Percentiles rank a stretch among this genome's conserved stretches.
phyloP scores from a whole-genome alignment of 2,888 invertebrate genomes.

The Ypsolopha sequella region DNA sequence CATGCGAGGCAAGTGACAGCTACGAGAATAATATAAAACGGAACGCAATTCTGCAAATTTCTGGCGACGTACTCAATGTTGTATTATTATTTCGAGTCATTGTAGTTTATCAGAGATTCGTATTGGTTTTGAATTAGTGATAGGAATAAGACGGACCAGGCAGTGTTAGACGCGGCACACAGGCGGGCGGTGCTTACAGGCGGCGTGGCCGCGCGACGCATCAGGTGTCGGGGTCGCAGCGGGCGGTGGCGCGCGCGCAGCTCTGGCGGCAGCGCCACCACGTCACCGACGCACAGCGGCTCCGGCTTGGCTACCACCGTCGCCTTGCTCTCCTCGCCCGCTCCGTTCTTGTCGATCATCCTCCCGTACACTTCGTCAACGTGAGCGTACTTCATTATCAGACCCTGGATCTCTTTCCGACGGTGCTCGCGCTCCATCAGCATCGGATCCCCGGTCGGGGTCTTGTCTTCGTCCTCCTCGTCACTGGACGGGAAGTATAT shows the following conservation, averaged over 20 bases:
- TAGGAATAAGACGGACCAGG: not conserved
- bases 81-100: too few relatives aligned
- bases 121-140: not conserved
- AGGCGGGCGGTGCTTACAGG: conserved; percentile 60
- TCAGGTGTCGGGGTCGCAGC: conserved; percentile 56
- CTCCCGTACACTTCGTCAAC: conserved; percentile 79
- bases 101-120: not conserved
- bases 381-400: conserved; percentile 86
- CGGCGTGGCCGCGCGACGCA: conserved; percentile 67
- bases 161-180: conserved; percentile 3
- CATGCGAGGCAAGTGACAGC: not conserved
- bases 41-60: too few relatives aligned
- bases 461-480: conserved; percentile 65
- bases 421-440: conserved; percentile 82
- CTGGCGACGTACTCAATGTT: too few relatives aligned
- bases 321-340: conserved; percentile 9
- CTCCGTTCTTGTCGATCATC: conserved; percentile 32
- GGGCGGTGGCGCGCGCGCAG: conserved; percentile 52
- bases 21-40: too few relatives aligned
- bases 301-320: conserved; percentile 18
- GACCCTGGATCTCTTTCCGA: conserved; percentile 85
- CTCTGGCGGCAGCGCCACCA: conserved; percentile 55
- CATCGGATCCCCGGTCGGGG: conserved; percentile 67
- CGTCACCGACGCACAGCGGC: conserved; percentile 49
- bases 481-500: conserved; percentile 63